Evolutionary conservation across 2,888 invertebrate species (phyloP).

Genomic region (Oithona nana): DNA sequence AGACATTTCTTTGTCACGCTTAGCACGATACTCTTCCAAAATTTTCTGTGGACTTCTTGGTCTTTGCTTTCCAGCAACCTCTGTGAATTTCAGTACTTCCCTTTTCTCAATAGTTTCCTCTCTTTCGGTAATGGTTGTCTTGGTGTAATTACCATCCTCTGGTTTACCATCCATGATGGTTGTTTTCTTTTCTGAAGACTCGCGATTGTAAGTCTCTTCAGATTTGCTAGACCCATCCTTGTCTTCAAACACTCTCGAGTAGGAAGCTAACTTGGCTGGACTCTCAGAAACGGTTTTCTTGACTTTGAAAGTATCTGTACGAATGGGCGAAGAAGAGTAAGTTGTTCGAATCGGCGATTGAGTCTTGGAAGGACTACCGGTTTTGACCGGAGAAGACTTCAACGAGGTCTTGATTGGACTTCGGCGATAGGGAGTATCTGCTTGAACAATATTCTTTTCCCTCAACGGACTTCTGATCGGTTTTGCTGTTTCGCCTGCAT

Average conservation of each 20-base stretch:
- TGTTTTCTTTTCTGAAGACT: background rate
- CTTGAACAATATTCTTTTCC: background rate
- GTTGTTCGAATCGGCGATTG: background rate
- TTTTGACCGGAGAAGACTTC: background rate
- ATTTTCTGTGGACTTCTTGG: background rate
- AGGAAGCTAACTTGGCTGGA: background rate
- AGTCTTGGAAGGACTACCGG: background rate
- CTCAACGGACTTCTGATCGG: background rate
- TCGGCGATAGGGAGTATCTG: background rate
- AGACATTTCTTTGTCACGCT: background rate
- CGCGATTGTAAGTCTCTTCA: background rate
- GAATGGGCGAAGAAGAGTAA: background rate
- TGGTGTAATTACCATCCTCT: background rate
- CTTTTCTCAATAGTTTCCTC: background rate
- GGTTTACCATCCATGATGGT: background rate
- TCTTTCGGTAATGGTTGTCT: background rate
- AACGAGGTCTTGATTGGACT: background rate
- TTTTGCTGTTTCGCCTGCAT: background rate
- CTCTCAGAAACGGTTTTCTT: background rate
- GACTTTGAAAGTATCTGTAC: background rate
- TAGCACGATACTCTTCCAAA: background rate
- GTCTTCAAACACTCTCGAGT: background rate
- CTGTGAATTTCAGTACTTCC: background rate
- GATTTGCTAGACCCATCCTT: background rate
- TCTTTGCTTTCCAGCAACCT: background rate